These are phyloP conservation scores for Helobdella robusta DNA, from an alignment of 2,888 invertebrate genomes.

Conservation along the genomic window DNA sequence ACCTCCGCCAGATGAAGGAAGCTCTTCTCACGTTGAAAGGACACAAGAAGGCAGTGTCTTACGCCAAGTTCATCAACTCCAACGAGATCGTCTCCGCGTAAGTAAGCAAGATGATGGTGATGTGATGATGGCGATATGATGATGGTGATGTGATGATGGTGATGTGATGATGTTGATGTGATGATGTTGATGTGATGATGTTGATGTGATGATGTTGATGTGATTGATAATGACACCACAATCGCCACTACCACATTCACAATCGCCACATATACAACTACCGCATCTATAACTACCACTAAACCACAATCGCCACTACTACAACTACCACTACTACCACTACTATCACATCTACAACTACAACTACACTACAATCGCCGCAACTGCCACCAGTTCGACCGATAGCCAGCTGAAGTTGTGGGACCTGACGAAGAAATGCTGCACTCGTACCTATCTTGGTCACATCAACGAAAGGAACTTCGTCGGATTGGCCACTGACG, in stretches of 20 bases:
- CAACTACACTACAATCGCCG: not conserved
- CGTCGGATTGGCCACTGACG: conserved; percentile 82
- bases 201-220: no score
- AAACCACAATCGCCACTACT: not conserved
- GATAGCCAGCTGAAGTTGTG: conserved; percentile 83
- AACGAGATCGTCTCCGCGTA: conserved; percentile 75
- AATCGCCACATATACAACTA: not conserved
- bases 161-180: no score
- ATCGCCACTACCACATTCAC: no score
- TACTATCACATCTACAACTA: no score
- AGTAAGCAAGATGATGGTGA: no score
- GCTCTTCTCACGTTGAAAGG: conserved; percentile 75
- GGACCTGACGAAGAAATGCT: conserved; percentile 65
- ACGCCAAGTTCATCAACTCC: conserved; percentile 78
- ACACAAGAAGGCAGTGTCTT: conserved; percentile 85
- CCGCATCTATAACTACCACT: not conserved
- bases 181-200: no score
- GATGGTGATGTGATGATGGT: no score
- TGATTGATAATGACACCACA: no score
- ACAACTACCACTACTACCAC: no score
- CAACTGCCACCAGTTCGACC: conserved; percentile 57
- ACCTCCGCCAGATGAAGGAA: conserved; percentile 71
- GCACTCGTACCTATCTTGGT: conserved; percentile 74
- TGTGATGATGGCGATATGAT: no score
- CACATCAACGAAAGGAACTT: conserved; percentile 92